phyloP scores from a whole-genome alignment of 1,140 invertebrate species.

The Drosophila tropicalis region DNA sequence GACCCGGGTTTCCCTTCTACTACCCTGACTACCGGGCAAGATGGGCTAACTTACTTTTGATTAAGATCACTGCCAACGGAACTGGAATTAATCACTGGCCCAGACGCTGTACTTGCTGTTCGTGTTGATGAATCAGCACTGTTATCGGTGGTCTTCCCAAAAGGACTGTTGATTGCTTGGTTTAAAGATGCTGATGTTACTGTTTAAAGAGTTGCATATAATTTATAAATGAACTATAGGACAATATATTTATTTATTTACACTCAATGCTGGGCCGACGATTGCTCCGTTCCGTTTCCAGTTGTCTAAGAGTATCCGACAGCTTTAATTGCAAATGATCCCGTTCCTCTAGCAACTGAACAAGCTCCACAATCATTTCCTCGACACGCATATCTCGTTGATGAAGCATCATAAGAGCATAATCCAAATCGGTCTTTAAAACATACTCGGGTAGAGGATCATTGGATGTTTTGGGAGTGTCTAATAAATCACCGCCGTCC shows the following conservation, averaged over 20 bases:
- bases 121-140: conserved; percentile 34
- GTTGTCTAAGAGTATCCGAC: conserved; percentile 90
- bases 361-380: conserved; percentile 93
- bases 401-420: conserved; percentile 93
- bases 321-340: conserved; percentile 92
- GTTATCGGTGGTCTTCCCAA: conserved; percentile 33
- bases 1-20: too few species aligned
- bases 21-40: too few species aligned
- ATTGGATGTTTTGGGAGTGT: conserved; percentile 20
- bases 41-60: conserved; percentile 62
- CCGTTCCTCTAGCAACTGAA: conserved; percentile 92
- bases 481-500: conserved; percentile 25
- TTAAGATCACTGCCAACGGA: conserved; percentile 63
- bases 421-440: conserved; percentile 89
- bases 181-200: conserved; percentile 26
- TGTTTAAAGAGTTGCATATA: neutral
- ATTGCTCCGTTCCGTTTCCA: conserved; percentile 85
- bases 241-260: conserved; percentile 34
- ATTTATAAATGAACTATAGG: neutral
- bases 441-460: conserved; percentile 61
- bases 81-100: conserved; percentile 29
- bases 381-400: conserved; percentile 94
- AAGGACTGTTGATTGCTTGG: conserved; percentile 34
- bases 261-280: conserved; percentile 47
- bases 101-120: conserved; percentile 14